Conservation (phyloP, 2,797 vertebrate species). For the Melanotaenia nigrans region DNA sequence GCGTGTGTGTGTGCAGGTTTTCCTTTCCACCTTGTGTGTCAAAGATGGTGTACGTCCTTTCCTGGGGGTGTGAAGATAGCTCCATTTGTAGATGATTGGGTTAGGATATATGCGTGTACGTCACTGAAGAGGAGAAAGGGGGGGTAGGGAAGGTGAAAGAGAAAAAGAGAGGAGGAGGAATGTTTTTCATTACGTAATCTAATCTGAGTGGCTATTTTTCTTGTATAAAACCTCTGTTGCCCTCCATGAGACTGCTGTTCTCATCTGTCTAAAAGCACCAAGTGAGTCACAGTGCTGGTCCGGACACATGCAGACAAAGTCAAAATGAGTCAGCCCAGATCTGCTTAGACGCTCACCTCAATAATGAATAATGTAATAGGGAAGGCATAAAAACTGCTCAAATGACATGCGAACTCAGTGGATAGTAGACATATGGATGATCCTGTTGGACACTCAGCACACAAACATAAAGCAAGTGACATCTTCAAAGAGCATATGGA, state of each 20-base stretch:
- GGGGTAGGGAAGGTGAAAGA: constrained; percentile 16
- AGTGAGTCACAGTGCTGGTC: constrained; percentile 78
- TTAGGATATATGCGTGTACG: constrained; percentile 45
- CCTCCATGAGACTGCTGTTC: constrained; percentile 74
- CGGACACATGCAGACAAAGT: constrained; percentile 52
- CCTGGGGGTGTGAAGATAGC: constrained; percentile 61
- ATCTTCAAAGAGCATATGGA: constrained; percentile 37
- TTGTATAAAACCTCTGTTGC: constrained; percentile 74
- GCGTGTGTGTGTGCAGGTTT: constrained; percentile 19
- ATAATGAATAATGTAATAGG: constrained; percentile 82
- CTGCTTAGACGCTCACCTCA: constrained; percentile 74
- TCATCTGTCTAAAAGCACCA: constrained; percentile 82
- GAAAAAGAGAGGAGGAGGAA: constrained; percentile 36
- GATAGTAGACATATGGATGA: constrained; percentile 62
- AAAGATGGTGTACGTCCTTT: constrained; percentile 18
- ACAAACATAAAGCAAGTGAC: constrained; percentile 21
- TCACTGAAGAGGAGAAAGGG: constrained; percentile 19
- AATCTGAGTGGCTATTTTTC: constrained; percentile 79
- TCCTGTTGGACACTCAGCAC: constrained; percentile 15
- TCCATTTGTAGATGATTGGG: constrained; percentile 69
- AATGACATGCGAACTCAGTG: constrained; percentile 66
- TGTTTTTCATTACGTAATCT: constrained; percentile 75
- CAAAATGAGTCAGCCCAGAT: constrained; percentile 83
- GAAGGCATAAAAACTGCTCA: constrained; percentile 69
- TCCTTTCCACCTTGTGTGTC: constrained; percentile 1